These are phyloP conservation scores for Danaus plexippus DNA, from an alignment of 1,140 invertebrate species.

Conservation along the genomic window DNA sequence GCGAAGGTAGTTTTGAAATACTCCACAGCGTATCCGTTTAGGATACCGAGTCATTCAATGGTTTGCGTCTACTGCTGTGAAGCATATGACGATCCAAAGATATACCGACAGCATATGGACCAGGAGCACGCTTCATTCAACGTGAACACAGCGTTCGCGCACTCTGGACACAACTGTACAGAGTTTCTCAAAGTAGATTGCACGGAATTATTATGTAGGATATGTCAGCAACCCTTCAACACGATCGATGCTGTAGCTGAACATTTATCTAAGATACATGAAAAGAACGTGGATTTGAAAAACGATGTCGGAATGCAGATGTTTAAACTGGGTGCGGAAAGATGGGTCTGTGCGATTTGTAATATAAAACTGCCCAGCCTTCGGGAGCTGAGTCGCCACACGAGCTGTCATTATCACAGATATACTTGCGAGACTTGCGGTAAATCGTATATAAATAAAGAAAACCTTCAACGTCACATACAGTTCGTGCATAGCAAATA, in stretches of 20 bases:
- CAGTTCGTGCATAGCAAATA: constrained; percentile 28
- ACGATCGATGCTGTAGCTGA: constrained; percentile 25
- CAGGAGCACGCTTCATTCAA: constrained; percentile 36
- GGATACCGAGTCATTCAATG: constrained; percentile 39
- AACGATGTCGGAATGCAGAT: constrained; percentile 41
- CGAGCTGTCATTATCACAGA: constrained; percentile 42
- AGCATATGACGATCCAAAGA: constrained; percentile 36
- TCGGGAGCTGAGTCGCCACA: constrained; percentile 41
- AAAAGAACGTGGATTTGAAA: constrained; percentile 31
- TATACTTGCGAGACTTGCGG: constrained; percentile 54
- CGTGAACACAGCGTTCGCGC: constrained; percentile 42
- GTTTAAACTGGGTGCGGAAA: constrained; percentile 39
- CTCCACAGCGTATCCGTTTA: constrained; percentile 51
- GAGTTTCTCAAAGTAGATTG: constrained; percentile 52
- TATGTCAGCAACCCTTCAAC: constrained; percentile 30
- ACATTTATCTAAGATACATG: constrained; percentile 36
- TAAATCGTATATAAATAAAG: constrained; percentile 40
- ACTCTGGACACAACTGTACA: constrained; percentile 31
- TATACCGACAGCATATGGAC: constrained; percentile 40
- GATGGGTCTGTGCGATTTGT: constrained; percentile 38
- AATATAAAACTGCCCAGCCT: constrained; percentile 33
- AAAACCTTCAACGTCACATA: constrained; percentile 34
- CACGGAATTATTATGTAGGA: constrained; percentile 36
- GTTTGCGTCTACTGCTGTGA: constrained; percentile 54
- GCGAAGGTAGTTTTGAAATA: constrained; percentile 51